A percentile compares a stretch with the other conserved stretches of the same genome.
These are phyloP conservation scores for Drosophila nr. perissopoda DNA, from an alignment of 2,888 invertebrate genomes.

Conservation along the genomic window DNA sequence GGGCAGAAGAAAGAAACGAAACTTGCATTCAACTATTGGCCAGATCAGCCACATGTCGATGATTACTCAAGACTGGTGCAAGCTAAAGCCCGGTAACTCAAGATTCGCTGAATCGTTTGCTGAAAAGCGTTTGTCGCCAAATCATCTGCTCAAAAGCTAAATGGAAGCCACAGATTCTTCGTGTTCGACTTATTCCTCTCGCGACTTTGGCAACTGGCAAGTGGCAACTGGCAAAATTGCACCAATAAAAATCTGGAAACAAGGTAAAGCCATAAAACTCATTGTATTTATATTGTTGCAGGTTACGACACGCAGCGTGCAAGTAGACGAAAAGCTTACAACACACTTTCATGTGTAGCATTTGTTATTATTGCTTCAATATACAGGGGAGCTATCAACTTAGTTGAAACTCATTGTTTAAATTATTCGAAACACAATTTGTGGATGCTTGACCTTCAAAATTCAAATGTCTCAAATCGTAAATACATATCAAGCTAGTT, in stretches of 20 bases:
- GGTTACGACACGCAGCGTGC: conserved; percentile 1
- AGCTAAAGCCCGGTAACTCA: not conserved
- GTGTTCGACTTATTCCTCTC: conserved; percentile 8
- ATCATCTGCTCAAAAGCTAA: conserved; percentile 22
- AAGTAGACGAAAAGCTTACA: no score
- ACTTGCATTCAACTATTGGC: conserved; percentile 15
- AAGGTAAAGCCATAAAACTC: conserved; percentile 59
- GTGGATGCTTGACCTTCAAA: not conserved
- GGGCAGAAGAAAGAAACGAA: conserved; percentile 24
- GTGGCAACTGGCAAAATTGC: conserved; percentile 2
- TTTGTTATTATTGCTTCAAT: not conserved
- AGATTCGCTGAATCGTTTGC: not conserved
- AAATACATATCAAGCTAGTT: not conserved
- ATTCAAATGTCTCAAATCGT: not conserved
- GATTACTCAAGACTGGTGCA: conserved; percentile 20
- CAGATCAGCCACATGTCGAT: conserved; percentile 31
- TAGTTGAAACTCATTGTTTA: not conserved
- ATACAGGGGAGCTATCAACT: not conserved
- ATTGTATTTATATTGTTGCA: conserved; percentile 60
- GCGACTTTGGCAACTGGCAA: conserved; percentile 11
- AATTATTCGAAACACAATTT: not conserved
- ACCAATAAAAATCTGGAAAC: conserved; percentile 52
- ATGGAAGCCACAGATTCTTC: conserved; percentile 3
- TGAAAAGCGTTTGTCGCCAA: conserved; percentile 15
- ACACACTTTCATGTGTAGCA: not conserved